phyloP scores from a whole-genome alignment of 2,113 vertebrate genomes.

The Leptodactylus fuscus region DNA sequence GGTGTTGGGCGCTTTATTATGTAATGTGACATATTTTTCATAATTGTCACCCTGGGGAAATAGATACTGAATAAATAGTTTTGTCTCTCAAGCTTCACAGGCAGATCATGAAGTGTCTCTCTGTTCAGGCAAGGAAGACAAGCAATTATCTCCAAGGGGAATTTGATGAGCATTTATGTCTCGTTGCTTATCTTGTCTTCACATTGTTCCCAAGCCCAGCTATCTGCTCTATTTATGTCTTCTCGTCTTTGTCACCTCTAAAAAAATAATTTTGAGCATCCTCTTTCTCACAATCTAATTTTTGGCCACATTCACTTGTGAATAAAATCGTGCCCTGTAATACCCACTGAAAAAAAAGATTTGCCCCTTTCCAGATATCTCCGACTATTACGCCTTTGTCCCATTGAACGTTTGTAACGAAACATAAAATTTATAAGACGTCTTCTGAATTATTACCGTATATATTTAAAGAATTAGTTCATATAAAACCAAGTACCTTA shows the following conservation, averaged over 20 bases:
- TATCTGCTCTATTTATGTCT: conserved; percentile 56
- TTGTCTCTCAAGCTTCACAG: conserved; percentile 45
- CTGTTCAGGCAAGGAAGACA: conserved; percentile 46
- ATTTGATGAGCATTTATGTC: conserved; percentile 49
- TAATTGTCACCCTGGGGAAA: conserved; percentile 48
- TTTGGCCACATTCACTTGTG: neutral
- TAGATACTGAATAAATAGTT: conserved; percentile 38
- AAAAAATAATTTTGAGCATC: neutral
- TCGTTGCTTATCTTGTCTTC: conserved; percentile 53
- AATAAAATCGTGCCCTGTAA: neutral
- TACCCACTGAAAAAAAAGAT: neutral
- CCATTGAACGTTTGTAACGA: neutral
- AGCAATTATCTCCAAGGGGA: conserved; percentile 46
- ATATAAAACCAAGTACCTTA: too few relatives aligned
- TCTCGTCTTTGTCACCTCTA: conserved; percentile 41
- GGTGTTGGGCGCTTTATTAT: neutral
- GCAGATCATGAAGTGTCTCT: conserved; percentile 53
- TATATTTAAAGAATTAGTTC: too few relatives aligned
- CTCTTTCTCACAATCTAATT: conserved; percentile 33
- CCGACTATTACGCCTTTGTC: neutral
- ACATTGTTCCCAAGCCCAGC: conserved; percentile 48
- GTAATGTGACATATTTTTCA: conserved; percentile 27
- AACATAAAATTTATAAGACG: too few relatives aligned
- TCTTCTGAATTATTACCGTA: too few relatives aligned
- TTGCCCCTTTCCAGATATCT: neutral